Evolutionary conservation across 1,140 invertebrate genomes (phyloP).

Genomic region (Dryas iulia): DNA sequence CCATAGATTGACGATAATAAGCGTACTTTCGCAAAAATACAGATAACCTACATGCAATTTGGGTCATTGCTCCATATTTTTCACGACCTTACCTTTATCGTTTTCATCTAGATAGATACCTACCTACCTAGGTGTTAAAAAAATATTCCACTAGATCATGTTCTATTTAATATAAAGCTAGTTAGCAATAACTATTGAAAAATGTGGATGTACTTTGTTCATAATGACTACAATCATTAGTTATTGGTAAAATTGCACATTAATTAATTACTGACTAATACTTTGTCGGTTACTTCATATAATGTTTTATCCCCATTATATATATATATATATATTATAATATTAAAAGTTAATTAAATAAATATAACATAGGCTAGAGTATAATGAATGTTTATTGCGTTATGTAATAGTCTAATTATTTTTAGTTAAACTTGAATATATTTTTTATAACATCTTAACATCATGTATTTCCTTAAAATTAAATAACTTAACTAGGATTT

Average conservation of each 20-base stretch:
- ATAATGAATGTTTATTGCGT: too few species aligned
- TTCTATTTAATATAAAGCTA: not conserved
- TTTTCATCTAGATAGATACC: slow-evolving; percentile 9
- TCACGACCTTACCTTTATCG: slow-evolving; percentile 34
- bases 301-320: too few species aligned
- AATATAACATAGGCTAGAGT: too few species aligned
- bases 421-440: not conserved
- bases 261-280: not conserved
- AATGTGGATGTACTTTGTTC: not conserved
- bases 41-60: slow-evolving; percentile 70
- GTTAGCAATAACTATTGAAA: not conserved
- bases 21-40: slow-evolving; percentile 30
- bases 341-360: too few species aligned
- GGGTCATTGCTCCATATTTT: slow-evolving; percentile 56
- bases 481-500: not conserved
- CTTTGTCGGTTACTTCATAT: not conserved
- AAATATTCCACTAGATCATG: not conserved
- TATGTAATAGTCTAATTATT: not conserved
- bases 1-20: slow-evolving; percentile 22
- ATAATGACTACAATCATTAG: not conserved
- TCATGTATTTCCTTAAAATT: not conserved
- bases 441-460: not conserved
- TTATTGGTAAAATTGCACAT: not conserved
- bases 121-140: not conserved
- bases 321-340: too few species aligned